Conservation (phyloP, 2,888 invertebrate species). For the Heteromyza rotundicornis region DNA sequence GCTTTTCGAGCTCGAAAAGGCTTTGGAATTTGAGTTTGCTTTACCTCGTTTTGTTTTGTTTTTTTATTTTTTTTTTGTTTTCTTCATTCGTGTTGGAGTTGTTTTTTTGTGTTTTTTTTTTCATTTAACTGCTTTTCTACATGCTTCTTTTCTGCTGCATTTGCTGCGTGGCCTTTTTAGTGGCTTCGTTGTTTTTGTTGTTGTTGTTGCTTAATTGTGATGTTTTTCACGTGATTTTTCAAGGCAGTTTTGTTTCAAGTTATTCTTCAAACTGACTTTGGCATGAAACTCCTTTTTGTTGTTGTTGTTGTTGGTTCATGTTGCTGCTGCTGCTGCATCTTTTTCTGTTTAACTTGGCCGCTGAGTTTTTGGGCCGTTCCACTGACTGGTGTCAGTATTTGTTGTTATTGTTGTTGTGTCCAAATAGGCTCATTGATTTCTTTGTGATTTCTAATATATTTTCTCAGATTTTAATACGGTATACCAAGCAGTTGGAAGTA, state of each 20-base stretch:
- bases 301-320: background rate
- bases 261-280: background rate
- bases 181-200: conserved; percentile 5
- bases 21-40: conserved; percentile 28
- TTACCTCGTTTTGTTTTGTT: conserved; percentile 15
- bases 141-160: background rate
- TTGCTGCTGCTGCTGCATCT: background rate
- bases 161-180: background rate
- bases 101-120: too few relatives aligned
- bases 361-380: background rate
- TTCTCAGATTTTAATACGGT: too few relatives aligned
- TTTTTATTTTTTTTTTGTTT: background rate
- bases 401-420: too few relatives aligned
- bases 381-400: background rate
- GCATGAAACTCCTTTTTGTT: background rate
- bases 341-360: background rate
- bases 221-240: conserved; percentile 4
- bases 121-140: too few relatives aligned
- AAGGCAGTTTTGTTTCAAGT: background rate
- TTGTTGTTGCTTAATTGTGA: background rate
- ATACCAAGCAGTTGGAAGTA: too few relatives aligned
- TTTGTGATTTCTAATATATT: too few relatives aligned
- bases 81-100: too few relatives aligned
- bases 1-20: conserved; percentile 44
- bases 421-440: too few relatives aligned